Evolutionary conservation across 2,113 vertebrate genomes (phyloP).

Genomic region (Podarcis muralis): DNA sequence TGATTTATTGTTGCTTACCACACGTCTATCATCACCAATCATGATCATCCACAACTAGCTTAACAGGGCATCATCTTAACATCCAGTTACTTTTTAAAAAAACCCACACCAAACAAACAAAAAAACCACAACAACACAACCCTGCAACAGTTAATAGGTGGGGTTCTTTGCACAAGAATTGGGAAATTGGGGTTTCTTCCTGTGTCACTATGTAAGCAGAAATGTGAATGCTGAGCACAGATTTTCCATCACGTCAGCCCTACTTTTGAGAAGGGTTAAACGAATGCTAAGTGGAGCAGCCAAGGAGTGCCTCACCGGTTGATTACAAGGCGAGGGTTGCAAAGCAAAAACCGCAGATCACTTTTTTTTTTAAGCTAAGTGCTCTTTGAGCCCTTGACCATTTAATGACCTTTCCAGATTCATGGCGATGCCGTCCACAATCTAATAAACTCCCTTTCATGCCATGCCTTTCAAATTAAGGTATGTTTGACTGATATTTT

Average conservation of each 20-base stretch:
- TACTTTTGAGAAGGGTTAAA: not conserved
- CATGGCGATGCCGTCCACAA: constrained; percentile 12
- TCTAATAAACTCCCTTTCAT: constrained; percentile 49
- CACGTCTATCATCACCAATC: no score
- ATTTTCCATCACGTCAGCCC: not conserved
- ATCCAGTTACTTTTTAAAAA: not conserved
- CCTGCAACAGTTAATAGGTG: not conserved
- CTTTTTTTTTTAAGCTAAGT: not conserved
- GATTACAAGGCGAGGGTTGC: constrained; percentile 35
- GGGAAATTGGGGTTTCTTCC: not conserved
- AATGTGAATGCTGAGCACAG: constrained; percentile 11
- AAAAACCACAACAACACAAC: not conserved
- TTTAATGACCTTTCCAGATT: constrained; percentile 37
- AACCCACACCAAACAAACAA: no score
- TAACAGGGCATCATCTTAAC: not conserved
- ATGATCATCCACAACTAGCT: not conserved
- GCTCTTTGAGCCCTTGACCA: constrained; percentile 32
- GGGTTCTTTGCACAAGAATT: not conserved
- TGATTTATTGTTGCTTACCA: no score
- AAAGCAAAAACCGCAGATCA: constrained; percentile 47
- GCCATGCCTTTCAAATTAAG: constrained; percentile 26
- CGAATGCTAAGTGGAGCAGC: constrained; percentile 12
- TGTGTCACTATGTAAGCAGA: not conserved
- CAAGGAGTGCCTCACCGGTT: constrained; percentile 21
- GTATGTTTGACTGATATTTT: constrained; percentile 43